A percentile compares a stretch with the other conserved stretches of the same genome.
Evolutionary conservation across 1,140 invertebrate genomes (phyloP).

Genomic region (Cyclargus thomasi): DNA sequence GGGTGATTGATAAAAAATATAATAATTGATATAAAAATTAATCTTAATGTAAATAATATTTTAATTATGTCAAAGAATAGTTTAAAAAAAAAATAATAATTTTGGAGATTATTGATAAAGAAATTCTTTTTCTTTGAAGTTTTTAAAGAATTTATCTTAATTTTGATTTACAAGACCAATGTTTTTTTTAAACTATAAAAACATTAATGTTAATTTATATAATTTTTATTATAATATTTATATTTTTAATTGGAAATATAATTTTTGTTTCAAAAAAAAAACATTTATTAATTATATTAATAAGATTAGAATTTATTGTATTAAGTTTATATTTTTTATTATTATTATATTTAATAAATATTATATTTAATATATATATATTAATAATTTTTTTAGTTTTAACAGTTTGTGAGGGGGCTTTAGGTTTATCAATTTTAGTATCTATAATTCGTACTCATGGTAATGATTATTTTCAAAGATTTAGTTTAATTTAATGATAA

Average conservation of each 20-base stretch:
- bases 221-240: slow-evolving; percentile 52
- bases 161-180: slow-evolving; percentile 78
- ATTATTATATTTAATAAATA: slow-evolving; percentile 62
- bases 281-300: slow-evolving; percentile 78
- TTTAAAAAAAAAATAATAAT: slow-evolving; percentile 76
- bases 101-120: slow-evolving; percentile 77
- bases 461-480: slow-evolving; percentile 75
- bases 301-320: slow-evolving; percentile 76
- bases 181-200: slow-evolving; percentile 78
- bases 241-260: slow-evolving; percentile 56
- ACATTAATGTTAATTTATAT: slow-evolving; percentile 45
- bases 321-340: slow-evolving; percentile 39
- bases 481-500: slow-evolving; percentile 65
- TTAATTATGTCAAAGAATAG: slow-evolving; percentile 71
- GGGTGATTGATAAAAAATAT: slow-evolving; percentile 70
- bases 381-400: slow-evolving; percentile 77
- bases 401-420: slow-evolving; percentile 76
- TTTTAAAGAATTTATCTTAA: slow-evolving; percentile 72
- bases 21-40: slow-evolving; percentile 47
- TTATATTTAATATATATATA: slow-evolving; percentile 71
- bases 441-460: slow-evolving; percentile 76
- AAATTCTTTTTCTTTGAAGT: slow-evolving; percentile 72
- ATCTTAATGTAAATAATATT: slow-evolving; percentile 51
- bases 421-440: slow-evolving; percentile 76
- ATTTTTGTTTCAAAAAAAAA: slow-evolving; percentile 73